These are phyloP conservation scores for Tolmerus cingulatus DNA, from an alignment of 2,888 invertebrate species.

Conservation along the genomic window DNA sequence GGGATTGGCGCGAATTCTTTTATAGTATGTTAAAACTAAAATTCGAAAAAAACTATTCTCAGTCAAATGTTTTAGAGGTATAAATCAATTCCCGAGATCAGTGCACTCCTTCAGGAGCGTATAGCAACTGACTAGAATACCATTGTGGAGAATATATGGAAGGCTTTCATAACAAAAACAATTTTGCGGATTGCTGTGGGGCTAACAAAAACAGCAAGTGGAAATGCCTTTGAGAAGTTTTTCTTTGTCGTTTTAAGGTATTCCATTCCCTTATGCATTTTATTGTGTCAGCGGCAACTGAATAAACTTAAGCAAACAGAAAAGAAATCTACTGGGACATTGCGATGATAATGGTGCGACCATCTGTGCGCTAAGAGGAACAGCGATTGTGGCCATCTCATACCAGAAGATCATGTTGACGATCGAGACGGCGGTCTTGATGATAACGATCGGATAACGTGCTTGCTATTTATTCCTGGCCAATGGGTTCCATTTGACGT, in stretches of 20 bases:
- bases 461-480: slow-evolving; percentile 28
- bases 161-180: slow-evolving; percentile 21
- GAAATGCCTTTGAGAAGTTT: slow-evolving; percentile 31
- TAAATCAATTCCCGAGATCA: slow-evolving; percentile 29
- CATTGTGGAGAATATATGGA: slow-evolving; percentile 28
- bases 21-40: slow-evolving; percentile 12
- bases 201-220: slow-evolving; percentile 24
- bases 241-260: slow-evolving; percentile 31
- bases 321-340: slow-evolving; percentile 39
- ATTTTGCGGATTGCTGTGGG: slow-evolving; percentile 25
- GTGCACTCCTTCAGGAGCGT: not conserved
- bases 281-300: slow-evolving; percentile 24
- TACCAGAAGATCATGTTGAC: slow-evolving; percentile 33
- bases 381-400: slow-evolving; percentile 5
- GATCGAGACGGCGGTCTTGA: slow-evolving; percentile 29
- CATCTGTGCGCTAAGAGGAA: slow-evolving; percentile 14
- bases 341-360: slow-evolving; percentile 36
- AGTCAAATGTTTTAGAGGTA: slow-evolving; percentile 1
- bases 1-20: not conserved
- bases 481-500: slow-evolving; percentile 7
- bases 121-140: slow-evolving; percentile 6
- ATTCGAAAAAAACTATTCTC: not conserved
- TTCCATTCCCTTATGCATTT: slow-evolving; percentile 36
- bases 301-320: slow-evolving; percentile 11
- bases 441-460: slow-evolving; percentile 38